Base-by-base conservation (phyloP, 2,113 vertebrate species). In the Mixornis gularis region DNA sequence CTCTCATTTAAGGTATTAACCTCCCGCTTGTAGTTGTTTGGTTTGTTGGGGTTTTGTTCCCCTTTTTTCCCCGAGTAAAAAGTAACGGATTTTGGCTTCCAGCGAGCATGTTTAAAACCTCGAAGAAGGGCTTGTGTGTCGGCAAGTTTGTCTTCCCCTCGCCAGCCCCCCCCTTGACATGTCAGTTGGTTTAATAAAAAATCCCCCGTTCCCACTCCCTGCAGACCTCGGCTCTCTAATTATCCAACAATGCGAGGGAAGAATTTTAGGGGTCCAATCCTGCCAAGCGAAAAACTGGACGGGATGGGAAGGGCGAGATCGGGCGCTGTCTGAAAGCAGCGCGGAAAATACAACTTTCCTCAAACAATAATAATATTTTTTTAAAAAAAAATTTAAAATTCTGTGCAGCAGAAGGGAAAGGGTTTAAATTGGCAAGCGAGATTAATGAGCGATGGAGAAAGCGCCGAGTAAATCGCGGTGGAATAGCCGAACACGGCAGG, bases 51-150 rank as follows among this genome's bases (percentile, higher is more conserved):
- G 10, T 2, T 20, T 55, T 13, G 2, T 25, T 2, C 12, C 6
- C 13, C 6, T 5, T 46, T 60, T 13, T 1, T 26, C 11, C 17
- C 4, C 4, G 12, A 59, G 29, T 66, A 82, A 92, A 91, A 30
- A 77, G 79, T 82, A 73, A 48, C 17, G 52, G 44, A 64, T 86
- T 94, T 88, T 92, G 72, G 72, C 93, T 86, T 70, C 7, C 19
- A 83, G 48, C 65, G 49, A 76, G 51, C 44, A 0, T 63, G 59
- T 64, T 84, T 86, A 73, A 86, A 89, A 92, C 13, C 52, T 78
- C 40, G 86, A 84, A 90, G 93, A 94, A 90, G 91, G 80, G n/a
- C 8, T 90, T 66, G 83, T 93, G 89, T 86, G 83, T 90, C 48
- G 43, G 76, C 63, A 36, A 59, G 86, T 92, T 95, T 83, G 44